phyloP scores from a whole-genome alignment of 2,797 vertebrate species.

The Cossypha dichroa region DNA sequence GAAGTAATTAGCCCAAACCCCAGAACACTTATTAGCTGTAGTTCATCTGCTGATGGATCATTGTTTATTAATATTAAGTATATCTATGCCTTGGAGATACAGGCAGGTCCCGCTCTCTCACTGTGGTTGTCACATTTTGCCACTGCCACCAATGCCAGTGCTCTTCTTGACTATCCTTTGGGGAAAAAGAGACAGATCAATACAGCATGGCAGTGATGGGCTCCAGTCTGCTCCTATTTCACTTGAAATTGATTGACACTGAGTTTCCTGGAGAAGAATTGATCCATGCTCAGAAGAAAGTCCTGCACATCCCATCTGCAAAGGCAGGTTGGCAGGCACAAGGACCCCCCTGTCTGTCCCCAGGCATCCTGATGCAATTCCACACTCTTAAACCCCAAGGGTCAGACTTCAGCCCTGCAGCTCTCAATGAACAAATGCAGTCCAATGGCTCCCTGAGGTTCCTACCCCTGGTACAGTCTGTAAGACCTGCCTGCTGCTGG shows the following conservation, averaged over 20 bases:
- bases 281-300: not conserved
- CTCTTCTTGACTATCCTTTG: not conserved
- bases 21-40: not conserved
- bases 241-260: not conserved
- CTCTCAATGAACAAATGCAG: not conserved
- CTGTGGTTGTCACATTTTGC: not conserved
- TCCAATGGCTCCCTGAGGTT: not conserved
- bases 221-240: not conserved
- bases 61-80: not conserved
- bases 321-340: not conserved
- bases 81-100: not conserved
- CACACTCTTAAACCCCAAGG: not conserved
- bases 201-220: not conserved
- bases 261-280: not conserved
- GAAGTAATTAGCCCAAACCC: not conserved
- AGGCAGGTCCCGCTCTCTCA: not conserved
- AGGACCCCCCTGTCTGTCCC: not conserved
- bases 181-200: not conserved
- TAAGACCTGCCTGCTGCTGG: fast-evolving
- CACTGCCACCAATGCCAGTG: fast-evolving
- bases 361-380: not conserved
- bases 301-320: not conserved
- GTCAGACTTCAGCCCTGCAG: not conserved
- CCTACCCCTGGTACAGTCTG: fast-evolving
- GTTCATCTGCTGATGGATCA: not conserved